Evolutionary conservation across 2,113 vertebrate species (phyloP), one percentile per base, ranked within the genome.

Genomic region (Psettodes erumei): DNA sequence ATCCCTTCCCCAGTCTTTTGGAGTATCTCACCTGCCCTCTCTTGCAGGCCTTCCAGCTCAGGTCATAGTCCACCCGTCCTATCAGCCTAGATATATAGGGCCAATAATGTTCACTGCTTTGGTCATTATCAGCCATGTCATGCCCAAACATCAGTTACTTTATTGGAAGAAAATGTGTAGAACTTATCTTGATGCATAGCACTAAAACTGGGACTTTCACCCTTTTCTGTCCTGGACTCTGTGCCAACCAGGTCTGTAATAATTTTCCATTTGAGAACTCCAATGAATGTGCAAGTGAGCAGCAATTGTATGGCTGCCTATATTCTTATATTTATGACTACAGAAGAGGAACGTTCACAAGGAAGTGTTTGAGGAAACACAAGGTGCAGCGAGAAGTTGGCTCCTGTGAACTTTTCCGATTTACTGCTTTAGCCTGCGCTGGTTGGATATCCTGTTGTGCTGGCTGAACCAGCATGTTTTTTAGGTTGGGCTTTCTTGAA

Each of bases 381-480:
- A 67, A 48, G 23, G 18, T 51, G 43, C 12, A 30, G 32, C 8
- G 58, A 33, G 15, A 63, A 27, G 3, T 43, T 40, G 48, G 30
- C 15, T 4, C 18, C 21, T 65, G 0, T 18, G 8, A 51, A 8
- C 0, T 35, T 77, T 79, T 47, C 18, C 21, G 54, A 19, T 66
- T 42, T 76, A 15, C n/a, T 47, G 37, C 13, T 28, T 32, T 18
- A 58, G 15, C 32, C 38, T 28, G n/a, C 4, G 0, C 35, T 27
- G 12, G 13, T 19, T 67, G 51, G 60, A 68, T 75, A 71, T 71
- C 81, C 72, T 59, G 78, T 78, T 71, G 42, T 80, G 65, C 47
- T 63, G 32, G 56, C 63, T 50, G 19, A 69, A 42, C 53, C 47
- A 32, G 21, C 66, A 40, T 68, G 53, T 2, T 67, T 47, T 28